phyloP scores from a whole-genome alignment of 2,113 vertebrate species.

The Atractosteus spatula region DNA sequence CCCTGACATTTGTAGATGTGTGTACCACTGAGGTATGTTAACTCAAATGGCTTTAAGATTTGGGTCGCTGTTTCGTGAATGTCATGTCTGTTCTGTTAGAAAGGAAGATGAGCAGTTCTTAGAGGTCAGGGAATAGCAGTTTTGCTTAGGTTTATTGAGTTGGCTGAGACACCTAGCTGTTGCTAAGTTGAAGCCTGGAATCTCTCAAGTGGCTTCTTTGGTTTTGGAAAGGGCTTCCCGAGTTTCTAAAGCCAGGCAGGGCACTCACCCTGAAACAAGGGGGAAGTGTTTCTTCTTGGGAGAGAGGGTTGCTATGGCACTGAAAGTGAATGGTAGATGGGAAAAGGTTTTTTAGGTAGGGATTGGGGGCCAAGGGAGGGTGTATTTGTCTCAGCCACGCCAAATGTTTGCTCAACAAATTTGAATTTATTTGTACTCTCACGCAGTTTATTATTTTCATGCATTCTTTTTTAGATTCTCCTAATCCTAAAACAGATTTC shows the following conservation, averaged over 20 bases:
- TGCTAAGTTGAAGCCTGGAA: conserved; percentile 56
- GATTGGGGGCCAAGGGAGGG: neutral
- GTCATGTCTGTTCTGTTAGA: too few species aligned
- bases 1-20: conserved; percentile 19
- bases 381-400: conserved; percentile 26
- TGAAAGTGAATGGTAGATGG: conserved; percentile 48
- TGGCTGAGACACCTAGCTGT: conserved; percentile 33
- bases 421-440: too few species aligned
- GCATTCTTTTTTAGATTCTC: too few species aligned
- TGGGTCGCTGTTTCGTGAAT: too few species aligned
- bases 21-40: too few species aligned
- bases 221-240: conserved; percentile 51
- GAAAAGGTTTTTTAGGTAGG: conserved; percentile 45
- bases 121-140: neutral
- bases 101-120: too few species aligned
- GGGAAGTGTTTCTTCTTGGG: conserved; percentile 48
- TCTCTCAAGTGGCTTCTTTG: conserved; percentile 40
- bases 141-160: neutral
- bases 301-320: conserved; percentile 57
- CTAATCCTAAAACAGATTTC: too few species aligned
- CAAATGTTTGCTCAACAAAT: conserved; percentile 26
- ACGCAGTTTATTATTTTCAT: too few species aligned
- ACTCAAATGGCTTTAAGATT: too few species aligned
- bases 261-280: conserved; percentile 37
- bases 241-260: conserved; percentile 34